Conservation (phyloP, 2,888 invertebrate species). For the Neoascia interrupta region DNA sequence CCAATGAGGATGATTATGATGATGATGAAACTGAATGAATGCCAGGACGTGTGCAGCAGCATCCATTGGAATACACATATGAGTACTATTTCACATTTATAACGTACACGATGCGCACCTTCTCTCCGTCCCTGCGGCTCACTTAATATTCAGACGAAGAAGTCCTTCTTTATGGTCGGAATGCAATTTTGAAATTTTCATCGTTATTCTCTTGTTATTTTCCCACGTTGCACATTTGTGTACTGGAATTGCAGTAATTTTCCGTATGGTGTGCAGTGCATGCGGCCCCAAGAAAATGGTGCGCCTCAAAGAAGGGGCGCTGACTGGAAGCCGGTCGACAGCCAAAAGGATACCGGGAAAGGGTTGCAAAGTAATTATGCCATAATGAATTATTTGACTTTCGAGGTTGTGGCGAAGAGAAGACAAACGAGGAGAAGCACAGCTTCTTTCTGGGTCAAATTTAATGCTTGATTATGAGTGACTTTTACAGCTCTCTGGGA, state of each 20-base stretch:
- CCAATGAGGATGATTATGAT: constrained; percentile 4
- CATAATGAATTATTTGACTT: constrained; percentile 65
- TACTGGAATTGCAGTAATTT: constrained; percentile 46
- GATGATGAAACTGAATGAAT: constrained; percentile 45
- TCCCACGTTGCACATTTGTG: constrained; percentile 63
- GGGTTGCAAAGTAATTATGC: constrained; percentile 48
- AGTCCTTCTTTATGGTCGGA: constrained; percentile 60
- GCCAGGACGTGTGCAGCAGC: constrained; percentile 33
- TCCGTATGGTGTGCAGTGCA: neutral
- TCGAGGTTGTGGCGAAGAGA: constrained; percentile 25
- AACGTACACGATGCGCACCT: too few relatives aligned
- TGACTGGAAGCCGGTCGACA: too few relatives aligned
- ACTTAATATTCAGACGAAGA: constrained; percentile 63
- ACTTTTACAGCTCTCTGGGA: constrained; percentile 3
- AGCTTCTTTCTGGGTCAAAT: constrained; percentile 45
- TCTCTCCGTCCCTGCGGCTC: constrained; percentile 48
- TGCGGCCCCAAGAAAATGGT: neutral
- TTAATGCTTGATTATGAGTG: constrained; percentile 44
- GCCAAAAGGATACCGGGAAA: neutral
- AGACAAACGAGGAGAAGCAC: constrained; percentile 21
- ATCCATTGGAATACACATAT: neutral
- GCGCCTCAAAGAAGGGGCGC: too few relatives aligned
- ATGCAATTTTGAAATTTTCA: constrained; percentile 68
- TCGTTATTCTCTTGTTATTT: constrained; percentile 53
- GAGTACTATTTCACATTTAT: constrained; percentile 40